These are phyloP conservation scores for Istiophorus platypterus DNA, from an alignment of 2,113 vertebrate species.

Conservation along the genomic window DNA sequence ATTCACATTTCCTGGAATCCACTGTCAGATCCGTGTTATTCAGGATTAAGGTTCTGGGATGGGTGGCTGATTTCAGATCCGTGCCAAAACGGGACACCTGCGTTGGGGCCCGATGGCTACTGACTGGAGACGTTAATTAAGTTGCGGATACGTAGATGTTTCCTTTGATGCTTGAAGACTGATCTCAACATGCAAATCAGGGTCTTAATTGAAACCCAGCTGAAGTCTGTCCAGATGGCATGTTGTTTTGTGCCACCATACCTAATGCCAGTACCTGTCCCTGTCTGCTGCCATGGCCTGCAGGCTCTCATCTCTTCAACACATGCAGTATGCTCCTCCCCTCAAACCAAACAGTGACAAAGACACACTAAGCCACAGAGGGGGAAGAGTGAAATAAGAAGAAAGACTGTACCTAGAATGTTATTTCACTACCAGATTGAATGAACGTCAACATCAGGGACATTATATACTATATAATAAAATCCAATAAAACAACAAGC, in stretches of 20 bases:
- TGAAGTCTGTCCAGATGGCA: slow-evolving; percentile 76
- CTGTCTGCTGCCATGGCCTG: slow-evolving; percentile 51
- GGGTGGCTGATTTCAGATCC: slow-evolving; percentile 12
- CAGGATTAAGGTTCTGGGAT: slow-evolving; percentile 55
- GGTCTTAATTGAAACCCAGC: slow-evolving; percentile 75
- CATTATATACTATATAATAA: background rate
- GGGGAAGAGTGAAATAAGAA: background rate
- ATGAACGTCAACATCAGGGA: background rate
- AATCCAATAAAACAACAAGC: background rate
- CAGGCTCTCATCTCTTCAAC: slow-evolving; percentile 50
- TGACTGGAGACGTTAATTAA: slow-evolving; percentile 74
- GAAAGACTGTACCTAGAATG: slow-evolving; percentile 2
- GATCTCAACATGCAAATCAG: slow-evolving; percentile 75
- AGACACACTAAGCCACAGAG: background rate
- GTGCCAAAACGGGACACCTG: slow-evolving; percentile 60
- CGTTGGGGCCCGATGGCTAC: slow-evolving; percentile 52
- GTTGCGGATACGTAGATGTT: slow-evolving; percentile 42
- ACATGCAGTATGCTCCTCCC: slow-evolving; percentile 4
- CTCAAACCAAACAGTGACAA: slow-evolving; percentile 18
- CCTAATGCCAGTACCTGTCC: slow-evolving; percentile 69
- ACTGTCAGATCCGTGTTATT: slow-evolving; percentile 52
- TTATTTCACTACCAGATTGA: background rate
- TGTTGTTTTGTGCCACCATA: slow-evolving; percentile 63
- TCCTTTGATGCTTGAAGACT: slow-evolving; percentile 73
- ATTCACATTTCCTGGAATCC: slow-evolving; percentile 53